These are phyloP conservation scores for Pristiophorus japonicus DNA, from an alignment of 2,113 vertebrate genomes.

Conservation along the genomic window DNA sequence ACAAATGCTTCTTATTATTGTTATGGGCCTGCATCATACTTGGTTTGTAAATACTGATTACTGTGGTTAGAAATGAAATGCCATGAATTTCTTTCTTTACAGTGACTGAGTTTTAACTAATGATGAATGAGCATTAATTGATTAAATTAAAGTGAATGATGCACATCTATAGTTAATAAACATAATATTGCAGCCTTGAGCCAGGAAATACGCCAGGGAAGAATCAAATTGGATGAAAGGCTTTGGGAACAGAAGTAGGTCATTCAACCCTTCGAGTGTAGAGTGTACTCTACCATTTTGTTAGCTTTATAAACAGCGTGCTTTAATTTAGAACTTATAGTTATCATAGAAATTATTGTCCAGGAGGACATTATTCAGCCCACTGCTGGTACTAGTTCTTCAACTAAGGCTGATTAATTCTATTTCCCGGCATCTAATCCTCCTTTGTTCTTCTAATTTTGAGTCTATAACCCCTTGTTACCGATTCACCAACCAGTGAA, in stretches of 20 bases:
- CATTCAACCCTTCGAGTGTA: background rate
- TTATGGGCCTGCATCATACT: background rate
- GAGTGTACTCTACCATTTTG: background rate
- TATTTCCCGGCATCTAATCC: background rate
- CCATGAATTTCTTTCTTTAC: background rate
- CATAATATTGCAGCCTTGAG: slow-evolving; percentile 12
- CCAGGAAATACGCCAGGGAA: background rate
- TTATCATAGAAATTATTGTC: background rate
- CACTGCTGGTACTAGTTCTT: background rate
- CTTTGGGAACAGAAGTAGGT: slow-evolving; percentile 27
- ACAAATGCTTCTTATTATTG: background rate
- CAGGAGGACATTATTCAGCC: background rate
- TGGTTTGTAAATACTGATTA: background rate
- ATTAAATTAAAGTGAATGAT: slow-evolving; percentile 31
- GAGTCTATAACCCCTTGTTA: background rate
- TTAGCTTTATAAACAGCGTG: background rate
- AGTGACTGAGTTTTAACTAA: slow-evolving; percentile 26
- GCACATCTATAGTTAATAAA: slow-evolving; percentile 32
- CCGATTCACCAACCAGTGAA: background rate
- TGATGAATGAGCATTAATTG: slow-evolving; percentile 12
- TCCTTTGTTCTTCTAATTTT: background rate
- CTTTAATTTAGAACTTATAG: background rate
- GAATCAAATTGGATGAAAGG: slow-evolving; percentile 31
- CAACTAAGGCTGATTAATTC: background rate
- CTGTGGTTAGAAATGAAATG: slow-evolving; percentile 7